A percentile compares a stretch with the other conserved stretches of the same genome.
phyloP scores from a whole-genome alignment of 2,113 vertebrate species.

The Phainopepla nitens region DNA sequence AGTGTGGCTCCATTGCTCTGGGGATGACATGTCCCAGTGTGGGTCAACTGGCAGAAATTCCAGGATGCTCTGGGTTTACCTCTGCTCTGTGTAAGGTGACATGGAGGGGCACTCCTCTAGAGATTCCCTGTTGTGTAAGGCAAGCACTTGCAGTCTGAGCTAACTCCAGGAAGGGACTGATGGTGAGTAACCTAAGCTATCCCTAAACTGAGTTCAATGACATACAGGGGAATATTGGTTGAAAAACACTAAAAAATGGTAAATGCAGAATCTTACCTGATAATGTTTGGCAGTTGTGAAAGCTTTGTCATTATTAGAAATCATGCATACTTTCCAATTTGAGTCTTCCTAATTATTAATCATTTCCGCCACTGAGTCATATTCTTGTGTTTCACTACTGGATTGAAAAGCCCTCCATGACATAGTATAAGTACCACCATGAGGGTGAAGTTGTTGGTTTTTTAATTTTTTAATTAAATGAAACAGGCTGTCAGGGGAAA shows the following conservation, averaged over 20 bases:
- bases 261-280: not conserved
- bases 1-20: not conserved
- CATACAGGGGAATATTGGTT: accelerated
- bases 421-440: not conserved
- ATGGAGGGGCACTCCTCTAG: not conserved
- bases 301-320: not conserved
- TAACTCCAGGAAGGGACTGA: not conserved
- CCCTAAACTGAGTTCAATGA: accelerated
- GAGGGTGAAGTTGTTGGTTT: not conserved
- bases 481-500: accelerated
- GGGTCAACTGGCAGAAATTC: not conserved
- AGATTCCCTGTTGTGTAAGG: not conserved
- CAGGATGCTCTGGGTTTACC: not conserved
- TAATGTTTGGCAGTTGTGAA: not conserved
- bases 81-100: not conserved
- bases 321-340: not conserved
- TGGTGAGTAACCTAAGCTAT: not conserved
- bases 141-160: not conserved
- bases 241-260: not conserved
- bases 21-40: accelerated
- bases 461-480: not conserved
- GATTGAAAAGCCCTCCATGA: not conserved
- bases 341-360: not conserved
- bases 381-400: not conserved
- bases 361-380: not conserved